phyloP scores from a whole-genome alignment of 2,888 invertebrate species.

The Lasioglossum pauxillum region DNA sequence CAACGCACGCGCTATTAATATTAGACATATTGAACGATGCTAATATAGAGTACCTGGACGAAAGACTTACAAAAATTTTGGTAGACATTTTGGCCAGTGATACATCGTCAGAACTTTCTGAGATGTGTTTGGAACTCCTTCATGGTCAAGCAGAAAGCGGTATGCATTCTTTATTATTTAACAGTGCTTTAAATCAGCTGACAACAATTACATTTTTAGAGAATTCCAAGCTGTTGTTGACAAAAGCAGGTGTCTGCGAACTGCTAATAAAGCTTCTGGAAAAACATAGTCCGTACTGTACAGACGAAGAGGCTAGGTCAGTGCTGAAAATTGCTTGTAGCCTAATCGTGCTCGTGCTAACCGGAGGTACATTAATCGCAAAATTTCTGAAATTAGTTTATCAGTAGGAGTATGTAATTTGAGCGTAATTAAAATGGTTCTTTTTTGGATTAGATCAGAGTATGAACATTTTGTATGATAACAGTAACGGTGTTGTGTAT shows the following conservation, averaged over 20 bases:
- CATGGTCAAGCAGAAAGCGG: slow-evolving; percentile 92
- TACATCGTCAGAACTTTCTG: slow-evolving; percentile 89
- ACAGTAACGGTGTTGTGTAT: slow-evolving; percentile 90
- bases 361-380: slow-evolving; percentile 89
- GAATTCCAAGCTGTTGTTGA: slow-evolving; percentile 91
- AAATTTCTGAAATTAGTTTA: not conserved
- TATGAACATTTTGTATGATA: slow-evolving; percentile 93
- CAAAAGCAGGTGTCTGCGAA: slow-evolving; percentile 91
- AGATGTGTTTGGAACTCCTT: slow-evolving; percentile 91
- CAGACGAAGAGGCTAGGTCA: slow-evolving; percentile 88
- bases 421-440: not conserved
- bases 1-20: slow-evolving; percentile 85
- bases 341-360: slow-evolving; percentile 92
- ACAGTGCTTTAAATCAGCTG: not conserved
- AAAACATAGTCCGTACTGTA: slow-evolving; percentile 87
- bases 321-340: slow-evolving; percentile 94
- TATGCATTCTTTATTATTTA: slow-evolving; percentile 75
- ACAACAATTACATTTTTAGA: slow-evolving; percentile 86
- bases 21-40: slow-evolving; percentile 85
- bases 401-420: not conserved
- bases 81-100: slow-evolving; percentile 88
- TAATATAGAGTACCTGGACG: slow-evolving; percentile 84
- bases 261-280: slow-evolving; percentile 91
- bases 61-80: slow-evolving; percentile 86
- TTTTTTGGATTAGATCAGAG: slow-evolving; percentile 90